Conservation (phyloP, 2,888 invertebrate genomes). For the Tethea ocularis region DNA sequence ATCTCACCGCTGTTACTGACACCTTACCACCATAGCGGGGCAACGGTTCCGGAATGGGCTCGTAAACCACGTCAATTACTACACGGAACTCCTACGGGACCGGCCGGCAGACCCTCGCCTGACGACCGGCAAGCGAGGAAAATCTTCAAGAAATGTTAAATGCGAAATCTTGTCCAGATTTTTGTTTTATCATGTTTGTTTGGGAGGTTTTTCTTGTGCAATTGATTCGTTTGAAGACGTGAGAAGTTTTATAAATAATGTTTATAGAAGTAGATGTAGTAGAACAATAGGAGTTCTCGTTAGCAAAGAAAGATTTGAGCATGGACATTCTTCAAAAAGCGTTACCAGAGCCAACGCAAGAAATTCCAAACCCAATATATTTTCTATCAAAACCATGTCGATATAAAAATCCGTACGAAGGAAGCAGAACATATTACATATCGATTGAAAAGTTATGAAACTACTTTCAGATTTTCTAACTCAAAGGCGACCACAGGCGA, state of each 20-base stretch:
- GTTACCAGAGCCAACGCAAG: no score
- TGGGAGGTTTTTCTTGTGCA: neutral
- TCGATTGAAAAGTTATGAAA: neutral
- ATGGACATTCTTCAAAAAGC: no score
- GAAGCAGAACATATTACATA: neutral
- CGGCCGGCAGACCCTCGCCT: conserved; percentile 10
- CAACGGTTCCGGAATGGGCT: conserved; percentile 16
- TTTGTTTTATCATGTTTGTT: neutral
- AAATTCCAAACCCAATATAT: neutral
- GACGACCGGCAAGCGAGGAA: neutral
- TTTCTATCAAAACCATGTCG: neutral
- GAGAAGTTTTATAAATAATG: no score
- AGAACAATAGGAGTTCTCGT: neutral
- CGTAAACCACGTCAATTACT: conserved; percentile 56
- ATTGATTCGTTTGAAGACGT: no score
- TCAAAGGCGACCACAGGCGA: conserved; percentile 3
- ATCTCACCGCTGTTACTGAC: neutral
- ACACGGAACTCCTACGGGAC: conserved; percentile 34
- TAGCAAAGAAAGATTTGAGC: neutral
- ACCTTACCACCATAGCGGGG: neutral
- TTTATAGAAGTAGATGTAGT: neutral
- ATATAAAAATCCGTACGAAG: neutral
- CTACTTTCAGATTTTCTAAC: neutral
- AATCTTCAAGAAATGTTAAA: conserved; percentile 1
- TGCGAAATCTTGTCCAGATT: neutral